Conservation (phyloP, 2,888 invertebrate species). For the Pachydiplax longipennis region DNA sequence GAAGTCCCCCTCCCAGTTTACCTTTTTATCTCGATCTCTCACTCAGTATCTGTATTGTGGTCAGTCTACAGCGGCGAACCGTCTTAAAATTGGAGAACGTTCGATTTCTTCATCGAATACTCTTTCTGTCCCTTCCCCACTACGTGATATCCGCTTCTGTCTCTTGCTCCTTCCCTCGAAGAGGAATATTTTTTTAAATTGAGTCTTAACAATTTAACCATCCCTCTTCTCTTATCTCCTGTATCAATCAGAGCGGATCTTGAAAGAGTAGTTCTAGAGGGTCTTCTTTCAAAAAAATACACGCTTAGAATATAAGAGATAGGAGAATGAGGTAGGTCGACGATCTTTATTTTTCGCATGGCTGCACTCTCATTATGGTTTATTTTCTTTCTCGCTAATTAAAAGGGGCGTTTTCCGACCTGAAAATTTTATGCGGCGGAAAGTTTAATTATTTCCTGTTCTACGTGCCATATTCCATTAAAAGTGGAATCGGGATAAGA, state of each 20-base stretch:
- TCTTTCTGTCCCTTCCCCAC: not conserved
- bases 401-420: not conserved
- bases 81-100: not conserved
- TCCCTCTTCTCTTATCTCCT: not conserved
- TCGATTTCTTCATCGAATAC: not conserved
- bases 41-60: slow-evolving; percentile 18
- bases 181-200: slow-evolving; percentile 4
- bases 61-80: not conserved
- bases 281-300: not conserved
- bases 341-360: not conserved
- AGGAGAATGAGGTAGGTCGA: not conserved
- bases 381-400: not conserved
- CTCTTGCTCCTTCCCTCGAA: not conserved
- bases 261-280: not conserved
- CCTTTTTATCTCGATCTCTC: not conserved
- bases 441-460: not conserved
- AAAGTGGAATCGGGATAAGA: not conserved
- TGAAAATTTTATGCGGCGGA: not conserved
- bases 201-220: slow-evolving; percentile 31
- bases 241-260: slow-evolving; percentile 2
- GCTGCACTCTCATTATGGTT: not conserved
- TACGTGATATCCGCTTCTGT: too few species aligned
- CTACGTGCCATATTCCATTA: not conserved
- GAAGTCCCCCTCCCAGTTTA: not conserved
- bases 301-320: not conserved